Conservation (phyloP, 2,888 invertebrate species). For the Oscheius sp. region DNA sequence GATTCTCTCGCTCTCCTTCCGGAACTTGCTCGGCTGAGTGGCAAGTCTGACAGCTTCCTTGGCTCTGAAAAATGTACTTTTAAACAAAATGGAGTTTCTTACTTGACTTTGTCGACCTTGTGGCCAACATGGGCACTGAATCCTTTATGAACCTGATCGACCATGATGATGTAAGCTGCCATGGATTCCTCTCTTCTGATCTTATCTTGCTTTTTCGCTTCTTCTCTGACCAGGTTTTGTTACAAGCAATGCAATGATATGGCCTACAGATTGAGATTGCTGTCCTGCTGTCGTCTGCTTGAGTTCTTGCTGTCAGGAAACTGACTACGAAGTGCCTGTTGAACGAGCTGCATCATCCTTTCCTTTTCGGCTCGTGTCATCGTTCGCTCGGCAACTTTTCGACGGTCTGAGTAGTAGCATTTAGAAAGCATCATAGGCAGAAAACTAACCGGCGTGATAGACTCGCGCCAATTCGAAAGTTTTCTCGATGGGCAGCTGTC, state of each 20-base stretch:
- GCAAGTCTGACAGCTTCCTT: too few relatives aligned
- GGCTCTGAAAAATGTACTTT: neutral
- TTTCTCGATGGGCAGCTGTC: constrained; percentile 9
- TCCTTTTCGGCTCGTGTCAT: constrained; percentile 1
- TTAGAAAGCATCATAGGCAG: neutral
- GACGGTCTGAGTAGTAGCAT: constrained; percentile 6
- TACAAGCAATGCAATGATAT: too few relatives aligned
- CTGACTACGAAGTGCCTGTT: neutral
- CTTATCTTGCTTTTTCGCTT: neutral
- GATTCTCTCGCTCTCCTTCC: too few relatives aligned
- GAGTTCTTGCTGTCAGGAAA: constrained; percentile 3
- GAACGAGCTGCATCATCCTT: neutral
- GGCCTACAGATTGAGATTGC: neutral
- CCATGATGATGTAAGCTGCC: constrained; percentile 23
- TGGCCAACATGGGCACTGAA: neutral
- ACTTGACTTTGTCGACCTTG: constrained; percentile 1
- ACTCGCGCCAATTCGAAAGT: constrained; percentile 3
- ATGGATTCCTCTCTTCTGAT: constrained; percentile 2
- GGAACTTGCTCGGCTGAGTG: too few relatives aligned
- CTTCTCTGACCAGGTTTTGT: neutral
- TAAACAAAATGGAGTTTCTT: neutral
- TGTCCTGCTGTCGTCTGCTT: neutral
- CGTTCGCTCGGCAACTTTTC: neutral
- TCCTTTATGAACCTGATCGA: constrained; percentile 16
- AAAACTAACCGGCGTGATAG: constrained; percentile 13